Conservation (phyloP, 2,888 invertebrate species). For the Acanthoscelides obtectus region DNA sequence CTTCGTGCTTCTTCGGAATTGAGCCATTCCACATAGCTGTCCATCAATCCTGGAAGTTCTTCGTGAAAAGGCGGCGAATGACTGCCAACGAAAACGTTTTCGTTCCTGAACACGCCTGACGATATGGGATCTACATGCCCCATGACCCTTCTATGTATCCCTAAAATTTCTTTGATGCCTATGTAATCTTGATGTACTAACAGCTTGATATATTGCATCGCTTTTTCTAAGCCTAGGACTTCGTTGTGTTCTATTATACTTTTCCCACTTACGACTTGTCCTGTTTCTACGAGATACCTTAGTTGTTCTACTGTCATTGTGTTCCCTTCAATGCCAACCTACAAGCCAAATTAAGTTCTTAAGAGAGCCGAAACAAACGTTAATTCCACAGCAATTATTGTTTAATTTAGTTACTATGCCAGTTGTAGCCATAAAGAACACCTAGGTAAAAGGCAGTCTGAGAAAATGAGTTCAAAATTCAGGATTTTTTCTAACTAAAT, state of each 20-base stretch:
- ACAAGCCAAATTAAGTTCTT: slow-evolving; percentile 16
- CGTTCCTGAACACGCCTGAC: slow-evolving; percentile 82
- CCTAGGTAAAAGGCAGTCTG: too few species aligned
- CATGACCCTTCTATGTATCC: slow-evolving; percentile 87
- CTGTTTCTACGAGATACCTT: slow-evolving; percentile 85
- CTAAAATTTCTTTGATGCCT: slow-evolving; percentile 79
- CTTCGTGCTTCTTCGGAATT: slow-evolving; percentile 81
- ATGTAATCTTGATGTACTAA: slow-evolving; percentile 74
- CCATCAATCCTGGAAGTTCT: slow-evolving; percentile 77
- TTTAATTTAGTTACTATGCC: too few species aligned
- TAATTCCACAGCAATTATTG: too few species aligned
- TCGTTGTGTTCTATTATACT: slow-evolving; percentile 97
- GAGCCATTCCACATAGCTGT: slow-evolving; percentile 87
- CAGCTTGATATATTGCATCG: slow-evolving; percentile 86
- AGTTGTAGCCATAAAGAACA: too few species aligned
- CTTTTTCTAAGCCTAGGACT: slow-evolving; percentile 89
- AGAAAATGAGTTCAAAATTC: too few species aligned
- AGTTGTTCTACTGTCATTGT: slow-evolving; percentile 93
- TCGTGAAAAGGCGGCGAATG: slow-evolving; percentile 88
- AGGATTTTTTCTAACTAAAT: too few species aligned
- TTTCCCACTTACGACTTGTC: slow-evolving; percentile 81
- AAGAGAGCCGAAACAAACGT: too few species aligned
- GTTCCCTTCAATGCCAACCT: slow-evolving; percentile 91
- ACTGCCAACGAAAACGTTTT: slow-evolving; percentile 90
- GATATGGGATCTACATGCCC: slow-evolving; percentile 93